Evolutionary conservation across 2,888 invertebrate genomes (phyloP).

Genomic region (Doris montereyensis): DNA sequence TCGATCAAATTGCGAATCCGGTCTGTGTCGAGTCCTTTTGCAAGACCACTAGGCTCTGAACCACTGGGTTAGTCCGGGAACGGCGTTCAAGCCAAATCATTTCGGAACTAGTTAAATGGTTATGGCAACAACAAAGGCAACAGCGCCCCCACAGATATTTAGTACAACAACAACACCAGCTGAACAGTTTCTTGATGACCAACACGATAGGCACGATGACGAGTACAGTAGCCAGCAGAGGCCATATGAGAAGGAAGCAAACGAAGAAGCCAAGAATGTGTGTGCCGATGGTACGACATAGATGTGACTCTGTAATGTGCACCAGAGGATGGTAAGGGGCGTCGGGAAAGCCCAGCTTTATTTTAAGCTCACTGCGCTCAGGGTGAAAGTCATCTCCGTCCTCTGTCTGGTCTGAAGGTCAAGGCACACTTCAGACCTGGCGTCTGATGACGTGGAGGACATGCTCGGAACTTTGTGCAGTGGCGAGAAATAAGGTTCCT

Average conservation of each 20-base stretch:
- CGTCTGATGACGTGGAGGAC: slow-evolving; percentile 44
- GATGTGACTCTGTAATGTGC: slow-evolving; percentile 72
- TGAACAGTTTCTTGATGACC: slow-evolving; percentile 62
- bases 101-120: slow-evolving; percentile 72
- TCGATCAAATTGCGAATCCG: slow-evolving; percentile 74
- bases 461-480: slow-evolving; percentile 38
- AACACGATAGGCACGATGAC: slow-evolving; percentile 71
- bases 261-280: slow-evolving; percentile 66
- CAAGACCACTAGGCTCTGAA: slow-evolving; percentile 75
- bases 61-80: slow-evolving; percentile 59
- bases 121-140: slow-evolving; percentile 65
- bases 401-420: too few species aligned
- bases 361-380: not conserved
- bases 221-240: slow-evolving; percentile 71
- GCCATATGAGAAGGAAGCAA: slow-evolving; percentile 73
- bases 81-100: slow-evolving; percentile 71
- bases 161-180: slow-evolving; percentile 64
- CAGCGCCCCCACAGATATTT: slow-evolving; percentile 49
- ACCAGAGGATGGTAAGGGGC: slow-evolving; percentile 72
- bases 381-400: too few species aligned
- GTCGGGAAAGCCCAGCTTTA: slow-evolving; percentile 61
- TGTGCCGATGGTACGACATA: slow-evolving; percentile 59
- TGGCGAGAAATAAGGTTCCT: slow-evolving; percentile 28
- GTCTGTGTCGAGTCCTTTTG: slow-evolving; percentile 74
- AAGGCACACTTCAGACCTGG: slow-evolving; percentile 44